These are phyloP conservation scores for Rhingia rostrata DNA, from an alignment of 2,888 invertebrate species.

Conservation along the genomic window DNA sequence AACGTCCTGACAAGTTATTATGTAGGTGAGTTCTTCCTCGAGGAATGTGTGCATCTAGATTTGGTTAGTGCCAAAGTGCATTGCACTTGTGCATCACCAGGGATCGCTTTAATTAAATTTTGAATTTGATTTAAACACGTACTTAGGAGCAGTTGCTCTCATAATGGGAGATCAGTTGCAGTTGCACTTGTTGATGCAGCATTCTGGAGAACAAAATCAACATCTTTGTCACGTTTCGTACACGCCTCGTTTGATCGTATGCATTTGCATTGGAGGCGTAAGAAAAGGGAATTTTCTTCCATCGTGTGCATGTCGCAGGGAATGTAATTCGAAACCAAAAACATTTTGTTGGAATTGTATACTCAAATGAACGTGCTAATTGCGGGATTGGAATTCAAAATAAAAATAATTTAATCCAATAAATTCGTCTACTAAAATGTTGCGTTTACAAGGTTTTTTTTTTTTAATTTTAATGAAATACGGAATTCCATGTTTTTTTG, in stretches of 20 bases:
- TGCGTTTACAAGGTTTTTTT: no score
- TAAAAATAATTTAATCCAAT: no score
- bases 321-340: no score
- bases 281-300: no score
- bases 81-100: conserved; percentile 11
- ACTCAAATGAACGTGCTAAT: no score
- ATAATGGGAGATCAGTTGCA: conserved; percentile 8
- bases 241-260: conserved; percentile 2
- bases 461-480: no score
- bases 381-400: no score
- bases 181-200: conserved; percentile 41
- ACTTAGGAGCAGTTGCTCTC: conserved; percentile 20
- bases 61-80: conserved; percentile 12
- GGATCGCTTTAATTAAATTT: conserved; percentile 32
- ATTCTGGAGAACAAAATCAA: conserved; percentile 16
- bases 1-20: conserved; percentile 11
- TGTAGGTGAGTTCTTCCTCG: conserved; percentile 36
- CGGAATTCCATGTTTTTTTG: no score
- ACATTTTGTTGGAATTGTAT: no score
- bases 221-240: conserved; percentile 34
- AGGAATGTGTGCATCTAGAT: neutral
- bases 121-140: conserved; percentile 47
- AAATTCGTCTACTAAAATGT: no score
- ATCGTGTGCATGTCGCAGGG: no score
- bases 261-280: conserved; percentile 1